These are phyloP conservation scores for Cryptomyrus ogoouensis DNA, from an alignment of 2,113 vertebrate species.

Conservation along the genomic window DNA sequence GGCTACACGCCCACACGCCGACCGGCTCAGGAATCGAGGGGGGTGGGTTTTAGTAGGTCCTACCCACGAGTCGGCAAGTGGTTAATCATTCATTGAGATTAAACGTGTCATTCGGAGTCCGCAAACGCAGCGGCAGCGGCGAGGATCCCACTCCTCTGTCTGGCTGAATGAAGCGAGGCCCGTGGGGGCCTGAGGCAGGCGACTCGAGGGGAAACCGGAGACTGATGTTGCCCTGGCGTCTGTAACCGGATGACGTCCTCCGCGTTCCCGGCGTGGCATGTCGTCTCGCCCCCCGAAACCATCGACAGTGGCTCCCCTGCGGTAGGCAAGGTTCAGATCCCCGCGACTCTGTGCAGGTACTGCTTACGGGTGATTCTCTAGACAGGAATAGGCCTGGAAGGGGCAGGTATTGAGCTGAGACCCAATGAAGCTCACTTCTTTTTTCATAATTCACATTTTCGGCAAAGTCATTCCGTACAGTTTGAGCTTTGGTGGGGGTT, in stretches of 20 bases:
- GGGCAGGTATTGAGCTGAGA: background rate
- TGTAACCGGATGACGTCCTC: background rate
- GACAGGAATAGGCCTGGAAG: background rate
- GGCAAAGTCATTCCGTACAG: background rate
- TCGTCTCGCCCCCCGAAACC: background rate
- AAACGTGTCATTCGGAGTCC: background rate
- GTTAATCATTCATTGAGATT: constrained; percentile 8
- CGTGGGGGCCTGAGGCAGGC: background rate
- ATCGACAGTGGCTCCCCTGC: background rate
- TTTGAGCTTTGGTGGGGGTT: background rate
- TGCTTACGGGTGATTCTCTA: background rate
- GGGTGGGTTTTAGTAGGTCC: background rate
- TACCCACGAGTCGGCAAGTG: background rate
- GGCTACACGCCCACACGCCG: background rate
- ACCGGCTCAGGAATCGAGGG: background rate
- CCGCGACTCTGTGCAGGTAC: background rate
- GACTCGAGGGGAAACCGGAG: background rate
- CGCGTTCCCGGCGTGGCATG: background rate
- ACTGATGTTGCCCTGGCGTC: background rate
- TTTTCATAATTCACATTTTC: background rate
- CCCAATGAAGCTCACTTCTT: background rate
- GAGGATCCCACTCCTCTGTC: background rate
- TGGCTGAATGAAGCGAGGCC: background rate
- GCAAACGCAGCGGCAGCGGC: background rate
- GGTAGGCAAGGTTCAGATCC: background rate